phyloP scores from a whole-genome alignment of 1,140 invertebrate genomes.

The Gryllus bimaculatus region DNA sequence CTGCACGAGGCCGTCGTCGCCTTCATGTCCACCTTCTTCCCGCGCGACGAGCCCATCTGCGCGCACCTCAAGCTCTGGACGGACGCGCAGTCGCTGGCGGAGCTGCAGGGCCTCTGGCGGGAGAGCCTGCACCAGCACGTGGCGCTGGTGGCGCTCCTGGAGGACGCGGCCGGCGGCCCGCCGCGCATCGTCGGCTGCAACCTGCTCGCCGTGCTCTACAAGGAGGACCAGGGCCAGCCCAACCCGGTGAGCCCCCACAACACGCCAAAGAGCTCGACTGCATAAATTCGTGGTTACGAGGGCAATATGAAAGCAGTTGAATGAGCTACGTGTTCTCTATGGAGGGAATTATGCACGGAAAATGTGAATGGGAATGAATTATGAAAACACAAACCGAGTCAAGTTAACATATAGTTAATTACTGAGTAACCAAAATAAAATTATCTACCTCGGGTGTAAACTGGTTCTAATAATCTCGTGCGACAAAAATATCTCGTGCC shows the following conservation, averaged over 20 bases:
- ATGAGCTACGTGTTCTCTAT: too few species aligned
- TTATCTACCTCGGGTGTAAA: too few species aligned
- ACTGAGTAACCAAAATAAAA: too few species aligned
- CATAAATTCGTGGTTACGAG: too few species aligned
- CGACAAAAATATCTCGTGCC: too few species aligned
- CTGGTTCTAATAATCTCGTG: too few species aligned
- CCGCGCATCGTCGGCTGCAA: background rate
- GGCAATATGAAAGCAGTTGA: too few species aligned
- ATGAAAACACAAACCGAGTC: too few species aligned
- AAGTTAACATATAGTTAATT: too few species aligned
- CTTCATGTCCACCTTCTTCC: conserved; percentile 24
- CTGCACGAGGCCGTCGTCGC: conserved; percentile 30
- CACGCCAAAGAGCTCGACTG: background rate
- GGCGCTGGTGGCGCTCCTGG: conserved; percentile 1
- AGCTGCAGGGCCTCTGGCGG: background rate
- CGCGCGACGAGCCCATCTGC: conserved; percentile 31
- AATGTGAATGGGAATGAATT: too few species aligned
- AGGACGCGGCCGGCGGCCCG: background rate
- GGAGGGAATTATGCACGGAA: too few species aligned
- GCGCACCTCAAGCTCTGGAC: conserved; percentile 17
- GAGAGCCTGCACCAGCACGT: background rate
- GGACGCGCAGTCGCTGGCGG: background rate
- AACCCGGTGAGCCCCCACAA: background rate
- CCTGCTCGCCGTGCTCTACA: background rate
- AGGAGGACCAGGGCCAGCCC: background rate